Conservation (phyloP, 2,797 vertebrate genomes). For the Sebastes alutus region DNA sequence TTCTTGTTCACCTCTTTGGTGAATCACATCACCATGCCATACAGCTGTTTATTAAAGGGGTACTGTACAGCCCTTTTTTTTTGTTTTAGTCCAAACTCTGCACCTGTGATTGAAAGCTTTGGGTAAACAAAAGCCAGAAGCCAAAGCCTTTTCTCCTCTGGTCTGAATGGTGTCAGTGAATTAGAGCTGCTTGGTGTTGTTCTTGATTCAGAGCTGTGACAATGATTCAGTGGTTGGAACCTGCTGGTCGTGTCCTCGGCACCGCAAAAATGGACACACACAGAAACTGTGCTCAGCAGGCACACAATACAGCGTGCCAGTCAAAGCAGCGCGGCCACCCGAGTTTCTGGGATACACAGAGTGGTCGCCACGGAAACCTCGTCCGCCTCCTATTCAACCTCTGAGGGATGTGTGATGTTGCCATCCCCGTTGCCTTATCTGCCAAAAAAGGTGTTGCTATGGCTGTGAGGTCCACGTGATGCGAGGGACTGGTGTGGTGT, state of each 20-base stretch:
- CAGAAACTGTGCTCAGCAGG: constrained; percentile 28
- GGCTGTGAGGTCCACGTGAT: background rate
- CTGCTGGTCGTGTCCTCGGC: constrained; percentile 35
- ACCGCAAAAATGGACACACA: constrained; percentile 40
- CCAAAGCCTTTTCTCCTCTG: constrained; percentile 13
- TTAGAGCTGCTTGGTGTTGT: constrained; percentile 1
- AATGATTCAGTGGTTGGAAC: constrained; percentile 45
- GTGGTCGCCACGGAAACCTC: constrained; percentile 53
- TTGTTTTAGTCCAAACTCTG: background rate
- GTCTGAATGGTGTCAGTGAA: constrained; percentile 24
- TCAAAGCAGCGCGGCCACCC: constrained; percentile 22
- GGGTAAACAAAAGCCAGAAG: constrained; percentile 4
- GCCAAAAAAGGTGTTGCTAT: constrained; percentile 7
- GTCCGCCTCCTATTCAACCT: constrained; percentile 26
- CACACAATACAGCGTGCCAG: constrained; percentile 52
- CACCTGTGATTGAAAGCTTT: constrained; percentile 38
- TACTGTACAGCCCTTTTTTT: background rate
- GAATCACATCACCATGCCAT: background rate
- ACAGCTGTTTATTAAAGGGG: background rate
- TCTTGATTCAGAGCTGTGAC: constrained; percentile 30
- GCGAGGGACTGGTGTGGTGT: background rate
- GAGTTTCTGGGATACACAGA: constrained; percentile 59
- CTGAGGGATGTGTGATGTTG: constrained; percentile 33
- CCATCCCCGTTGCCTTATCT: background rate
- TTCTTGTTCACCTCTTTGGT: background rate